Conservation (phyloP, 2,888 invertebrate genomes). For the Pseudoips prasinana region DNA sequence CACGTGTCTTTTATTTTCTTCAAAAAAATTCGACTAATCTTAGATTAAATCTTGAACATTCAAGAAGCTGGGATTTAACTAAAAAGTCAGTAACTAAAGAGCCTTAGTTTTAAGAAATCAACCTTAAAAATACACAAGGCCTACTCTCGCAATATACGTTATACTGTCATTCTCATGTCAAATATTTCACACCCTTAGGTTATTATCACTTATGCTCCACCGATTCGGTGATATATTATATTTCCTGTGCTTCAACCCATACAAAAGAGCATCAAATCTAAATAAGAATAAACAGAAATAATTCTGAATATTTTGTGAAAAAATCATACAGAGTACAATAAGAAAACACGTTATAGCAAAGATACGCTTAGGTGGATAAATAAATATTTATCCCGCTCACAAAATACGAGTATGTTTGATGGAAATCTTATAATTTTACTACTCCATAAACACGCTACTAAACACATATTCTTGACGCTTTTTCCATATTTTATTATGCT, state of each 20-base stretch:
- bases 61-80: too few species aligned
- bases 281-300: slow-evolving; percentile 30
- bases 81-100: too few species aligned
- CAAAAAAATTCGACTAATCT: too few species aligned
- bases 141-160: too few species aligned
- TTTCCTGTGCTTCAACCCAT: slow-evolving; percentile 13
- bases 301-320: slow-evolving; percentile 26
- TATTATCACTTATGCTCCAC: slow-evolving; percentile 5
- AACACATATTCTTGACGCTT: slow-evolving; percentile 2
- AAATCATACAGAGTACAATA: slow-evolving; percentile 14
- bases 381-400: slow-evolving; percentile 25
- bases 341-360: slow-evolving; percentile 14
- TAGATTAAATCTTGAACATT: too few species aligned
- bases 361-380: slow-evolving; percentile 20
- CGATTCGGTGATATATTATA: slow-evolving; percentile 24
- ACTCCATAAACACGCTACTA: slow-evolving; percentile 4
- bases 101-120: too few species aligned
- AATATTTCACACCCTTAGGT: not conserved
- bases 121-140: too few species aligned
- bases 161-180: not conserved
- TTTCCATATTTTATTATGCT: slow-evolving; percentile 5
- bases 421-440: slow-evolving; percentile 16
- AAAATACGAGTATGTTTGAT: slow-evolving; percentile 7
- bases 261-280: slow-evolving; percentile 25
- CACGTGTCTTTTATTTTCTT: too few species aligned